Evolutionary conservation across 2,888 invertebrate species (phyloP).

Genomic region (Drosophila yooni): DNA sequence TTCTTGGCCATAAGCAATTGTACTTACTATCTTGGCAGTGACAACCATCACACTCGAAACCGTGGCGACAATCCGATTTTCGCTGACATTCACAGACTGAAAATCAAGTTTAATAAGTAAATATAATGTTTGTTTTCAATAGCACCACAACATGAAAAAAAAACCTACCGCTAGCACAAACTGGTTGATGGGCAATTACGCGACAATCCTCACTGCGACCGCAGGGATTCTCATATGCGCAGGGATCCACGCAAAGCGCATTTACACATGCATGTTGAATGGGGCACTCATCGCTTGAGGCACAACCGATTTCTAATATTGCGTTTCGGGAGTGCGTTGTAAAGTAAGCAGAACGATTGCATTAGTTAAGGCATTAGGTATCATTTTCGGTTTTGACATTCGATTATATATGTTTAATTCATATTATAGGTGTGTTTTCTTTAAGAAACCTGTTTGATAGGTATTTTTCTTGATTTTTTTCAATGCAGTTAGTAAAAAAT

Average conservation of each 20-base stretch:
- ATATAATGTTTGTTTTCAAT: neutral
- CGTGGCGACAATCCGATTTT: constrained; percentile 88
- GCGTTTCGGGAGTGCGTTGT: constrained; percentile 17
- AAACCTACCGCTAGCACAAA: constrained; percentile 91
- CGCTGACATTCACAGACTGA: constrained; percentile 87
- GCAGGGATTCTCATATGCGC: constrained; percentile 91
- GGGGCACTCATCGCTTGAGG: constrained; percentile 92
- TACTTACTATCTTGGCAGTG: constrained; percentile 88
- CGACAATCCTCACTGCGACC: constrained; percentile 91
- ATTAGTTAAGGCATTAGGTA: constrained; percentile 48
- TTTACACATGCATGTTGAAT: constrained; percentile 91
- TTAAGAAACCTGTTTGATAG: constrained; percentile 72
- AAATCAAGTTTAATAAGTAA: constrained; percentile 16
- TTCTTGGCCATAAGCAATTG: neutral
- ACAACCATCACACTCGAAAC: constrained; percentile 89
- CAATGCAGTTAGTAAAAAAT: constrained; percentile 72
- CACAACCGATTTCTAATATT: constrained; percentile 90
- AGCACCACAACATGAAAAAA: neutral
- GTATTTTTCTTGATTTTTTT: constrained; percentile 64
- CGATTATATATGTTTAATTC: constrained; percentile 41
- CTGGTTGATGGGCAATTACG: constrained; percentile 92
- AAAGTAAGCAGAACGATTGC: constrained; percentile 28
- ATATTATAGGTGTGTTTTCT: constrained; percentile 48
- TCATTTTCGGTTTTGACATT: constrained; percentile 22
- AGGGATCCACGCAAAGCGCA: constrained; percentile 93